phyloP scores from a whole-genome alignment of 35 echinoderm and acorn worm genomes.

The Lytechinus variegatus region DNA sequence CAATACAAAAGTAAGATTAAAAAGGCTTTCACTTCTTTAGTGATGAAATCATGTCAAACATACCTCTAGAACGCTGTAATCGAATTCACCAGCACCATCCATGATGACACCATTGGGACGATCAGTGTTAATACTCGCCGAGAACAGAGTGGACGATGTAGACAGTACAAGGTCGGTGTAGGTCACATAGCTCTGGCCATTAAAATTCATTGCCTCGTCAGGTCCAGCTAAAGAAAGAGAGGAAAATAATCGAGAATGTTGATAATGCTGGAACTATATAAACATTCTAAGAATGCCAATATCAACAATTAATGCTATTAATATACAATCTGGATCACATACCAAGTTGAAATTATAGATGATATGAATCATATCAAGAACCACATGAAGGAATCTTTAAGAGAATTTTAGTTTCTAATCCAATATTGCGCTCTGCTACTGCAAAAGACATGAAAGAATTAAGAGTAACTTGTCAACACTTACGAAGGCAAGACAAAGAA shows the following conservation, averaged over 20 bases:
- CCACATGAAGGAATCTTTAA: too few species aligned
- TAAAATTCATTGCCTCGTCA: slow-evolving; percentile 76
- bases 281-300: neutral
- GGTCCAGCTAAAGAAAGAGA: slow-evolving; percentile 20
- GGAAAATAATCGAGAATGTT: neutral
- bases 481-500: slow-evolving; percentile 54
- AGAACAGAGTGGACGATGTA: slow-evolving; percentile 62
- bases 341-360: too few species aligned
- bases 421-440: too few species aligned
- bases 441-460: neutral
- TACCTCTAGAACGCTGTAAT: slow-evolving; percentile 89
- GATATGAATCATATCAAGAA: too few species aligned
- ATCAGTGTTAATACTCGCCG: slow-evolving; percentile 57
- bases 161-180: slow-evolving; percentile 63
- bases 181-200: slow-evolving; percentile 76
- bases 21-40: too few species aligned
- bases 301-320: too few species aligned
- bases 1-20: too few species aligned
- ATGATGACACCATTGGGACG: slow-evolving; percentile 84
- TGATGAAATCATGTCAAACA: too few species aligned
- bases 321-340: too few species aligned
- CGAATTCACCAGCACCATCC: slow-evolving; percentile 80
- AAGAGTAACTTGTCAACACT: neutral
- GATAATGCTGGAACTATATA: neutral
- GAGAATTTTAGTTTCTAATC: too few species aligned